Evolutionary conservation across 2,113 vertebrate species (phyloP).

Genomic region (Craseonycteris thonglongyai): DNA sequence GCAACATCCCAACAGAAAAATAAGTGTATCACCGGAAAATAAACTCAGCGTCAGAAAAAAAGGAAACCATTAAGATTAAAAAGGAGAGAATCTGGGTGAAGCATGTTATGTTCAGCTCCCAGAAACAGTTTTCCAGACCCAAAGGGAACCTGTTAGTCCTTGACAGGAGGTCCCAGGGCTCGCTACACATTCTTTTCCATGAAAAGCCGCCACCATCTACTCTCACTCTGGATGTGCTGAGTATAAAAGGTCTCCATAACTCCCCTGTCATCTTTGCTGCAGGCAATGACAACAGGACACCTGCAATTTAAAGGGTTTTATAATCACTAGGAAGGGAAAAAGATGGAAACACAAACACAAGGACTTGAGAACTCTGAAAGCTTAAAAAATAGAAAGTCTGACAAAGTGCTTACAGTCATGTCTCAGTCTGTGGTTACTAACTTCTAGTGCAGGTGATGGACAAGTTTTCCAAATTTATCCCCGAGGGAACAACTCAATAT

Average conservation of each 20-base stretch:
- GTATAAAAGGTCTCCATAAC: background rate
- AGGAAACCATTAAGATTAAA: background rate
- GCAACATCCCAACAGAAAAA: background rate
- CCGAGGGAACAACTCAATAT: background rate
- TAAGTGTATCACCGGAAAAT: background rate
- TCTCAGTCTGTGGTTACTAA: background rate
- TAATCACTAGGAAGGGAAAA: background rate
- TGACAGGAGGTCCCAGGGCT: background rate
- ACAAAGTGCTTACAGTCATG: background rate
- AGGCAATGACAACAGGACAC: background rate
- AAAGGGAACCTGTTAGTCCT: background rate
- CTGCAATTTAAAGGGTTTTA: background rate
- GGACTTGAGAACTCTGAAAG: background rate
- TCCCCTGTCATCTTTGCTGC: background rate
- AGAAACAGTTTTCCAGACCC: background rate
- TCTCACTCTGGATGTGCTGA: background rate
- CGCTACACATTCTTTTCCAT: background rate
- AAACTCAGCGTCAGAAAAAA: background rate
- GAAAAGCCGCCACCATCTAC: background rate
- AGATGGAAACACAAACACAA: background rate
- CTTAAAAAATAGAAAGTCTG: background rate
- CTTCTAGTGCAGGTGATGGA: background rate
- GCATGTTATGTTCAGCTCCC: background rate
- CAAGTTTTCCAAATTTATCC: constrained; percentile 11
- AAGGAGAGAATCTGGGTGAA: background rate